Conservation (phyloP, 2,888 invertebrate genomes). For the Andricus quercusramuli region DNA sequence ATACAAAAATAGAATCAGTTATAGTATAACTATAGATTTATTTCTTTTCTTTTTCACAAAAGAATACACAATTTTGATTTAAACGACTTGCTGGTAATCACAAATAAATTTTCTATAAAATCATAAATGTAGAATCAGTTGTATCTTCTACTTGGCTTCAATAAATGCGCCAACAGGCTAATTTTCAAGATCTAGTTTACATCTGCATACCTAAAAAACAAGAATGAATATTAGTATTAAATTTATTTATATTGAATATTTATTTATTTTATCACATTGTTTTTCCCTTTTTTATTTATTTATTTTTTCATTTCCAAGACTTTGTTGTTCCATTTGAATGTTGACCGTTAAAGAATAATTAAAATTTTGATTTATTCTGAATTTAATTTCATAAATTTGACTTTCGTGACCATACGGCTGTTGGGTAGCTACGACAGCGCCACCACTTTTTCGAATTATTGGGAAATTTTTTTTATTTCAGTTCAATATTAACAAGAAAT, state of each 20-base stretch:
- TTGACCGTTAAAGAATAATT: no score
- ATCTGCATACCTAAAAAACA: slow-evolving; percentile 61
- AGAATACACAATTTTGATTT: slow-evolving; percentile 23
- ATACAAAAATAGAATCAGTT: neutral
- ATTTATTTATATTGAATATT: neutral
- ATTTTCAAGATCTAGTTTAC: slow-evolving; percentile 21
- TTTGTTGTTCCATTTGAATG: no score
- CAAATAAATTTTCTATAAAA: slow-evolving; percentile 9
- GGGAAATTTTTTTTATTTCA: no score
- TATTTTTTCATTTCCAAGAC: no score
- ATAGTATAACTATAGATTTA: slow-evolving; percentile 51
- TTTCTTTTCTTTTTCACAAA: slow-evolving; percentile 52
- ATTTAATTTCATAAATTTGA: no score
- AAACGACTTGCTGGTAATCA: neutral
- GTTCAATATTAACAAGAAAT: no score
- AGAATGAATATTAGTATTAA: slow-evolving; percentile 33
- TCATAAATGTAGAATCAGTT: neutral
- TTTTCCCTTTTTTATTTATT: no score
- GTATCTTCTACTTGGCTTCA: neutral
- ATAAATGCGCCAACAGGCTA: neutral
- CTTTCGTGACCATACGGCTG: no score
- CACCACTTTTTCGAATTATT: no score
- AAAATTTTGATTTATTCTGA: no score
- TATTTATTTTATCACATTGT: no score
- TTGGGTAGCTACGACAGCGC: no score